Evolutionary conservation across 53 echinoderm and acorn worm genomes (phyloP), one percentile per base, ranked within the genome.

Genomic region (Henricia sp.): DNA sequence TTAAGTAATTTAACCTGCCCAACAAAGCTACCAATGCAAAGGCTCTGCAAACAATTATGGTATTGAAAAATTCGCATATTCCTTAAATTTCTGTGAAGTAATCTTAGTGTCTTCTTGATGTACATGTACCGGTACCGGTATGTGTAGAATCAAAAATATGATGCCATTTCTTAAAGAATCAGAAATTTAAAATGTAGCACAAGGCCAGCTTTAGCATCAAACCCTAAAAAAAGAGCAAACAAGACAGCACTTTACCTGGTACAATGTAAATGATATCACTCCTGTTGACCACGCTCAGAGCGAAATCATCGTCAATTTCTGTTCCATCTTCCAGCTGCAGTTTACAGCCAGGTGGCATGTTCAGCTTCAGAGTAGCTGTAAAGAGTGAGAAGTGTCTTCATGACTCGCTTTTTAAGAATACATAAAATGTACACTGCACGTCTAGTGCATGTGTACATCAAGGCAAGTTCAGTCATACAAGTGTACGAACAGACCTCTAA

Each of bases 301-400:
- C 68, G 10, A 68, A 17, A 38, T 68, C 42, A 68, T 68, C 68
- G 23, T 68, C 68, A 13, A 68, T 68, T 37, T 68, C 68, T 19
- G 68, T 68, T 36, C 68, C 68, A 20, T 68, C 68, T 37, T 35
- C 68, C 12, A 68, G 37, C 37, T 68, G 42, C 8, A 68, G 37
- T 35, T n/a, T 68, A 12, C 34, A 68, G 13, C 68, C 32, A 29
- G 68, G 68, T 68, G 37, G 21, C 4, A 66, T 66, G 66, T 38
- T 6, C 66, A 66, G n/a, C 29, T 59, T 59, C 27, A 59, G 59
- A 59, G 59, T 30, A 59, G 30, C 59, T 59, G n/a, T n/a, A n/a
- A n/a, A n/a, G n/a, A n/a, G n/a, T n/a, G n/a, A n/a, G n/a, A n/a
- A n/a, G n/a, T n/a, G n/a, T n/a, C n/a, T n/a, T n/a, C n/a, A n/a